Evolutionary conservation across 2,797 vertebrate genomes (phyloP), one percentile per base, ranked within the genome.

Genomic region (Gorsachius magnificus): DNA sequence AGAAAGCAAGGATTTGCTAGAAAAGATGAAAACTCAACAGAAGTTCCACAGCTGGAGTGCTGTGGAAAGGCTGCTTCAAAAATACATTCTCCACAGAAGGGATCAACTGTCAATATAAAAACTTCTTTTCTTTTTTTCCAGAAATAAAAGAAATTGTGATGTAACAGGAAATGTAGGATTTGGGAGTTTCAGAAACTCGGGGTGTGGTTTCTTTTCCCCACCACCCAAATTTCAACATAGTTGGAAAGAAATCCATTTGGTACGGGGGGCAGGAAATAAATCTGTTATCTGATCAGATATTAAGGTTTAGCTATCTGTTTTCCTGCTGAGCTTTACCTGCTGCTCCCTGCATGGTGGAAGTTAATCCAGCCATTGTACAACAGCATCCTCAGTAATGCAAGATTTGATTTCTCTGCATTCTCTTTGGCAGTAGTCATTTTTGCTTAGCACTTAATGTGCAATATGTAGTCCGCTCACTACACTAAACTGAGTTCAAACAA

Each of bases 181-280:
- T 83, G 16, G 19, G 86, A 51, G 16, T 51, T 11, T 48, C 41
- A 90, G 54, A 79, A 90, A 50, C 20, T 72, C 6, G 0, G 5
- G 2, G 4, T 60, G 28, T 81, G 13, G 19, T n/a, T 74, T 90
- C 33, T 78, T 87, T 17, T 78, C 21, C 45, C 26, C n/a, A 51
- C 8, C 3, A 54, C 10, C 10, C 0, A 5, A 3, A 41, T 87
- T 81, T 75, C 57, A 75, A 3, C 68, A 35, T 17, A 53, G 38
- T 45, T 77, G 25, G 38, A 60, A 81, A 91, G 29, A 76, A 89
- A 69, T 12, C 26, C 2, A 61, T 76, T 89, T 65, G 31, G 8
- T 41, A 45, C 22, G 1, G 10, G 4, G 25, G 5, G 3, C 3
- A 53, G 29, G 16, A 51, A 51, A 48, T 2, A 16, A 3, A 46